A percentile compares a stretch with the other conserved stretches of the same genome.
These are phyloP conservation scores for Troglohyphantes excavatus DNA, from an alignment of 2,888 invertebrate species.

Conservation along the genomic window DNA sequence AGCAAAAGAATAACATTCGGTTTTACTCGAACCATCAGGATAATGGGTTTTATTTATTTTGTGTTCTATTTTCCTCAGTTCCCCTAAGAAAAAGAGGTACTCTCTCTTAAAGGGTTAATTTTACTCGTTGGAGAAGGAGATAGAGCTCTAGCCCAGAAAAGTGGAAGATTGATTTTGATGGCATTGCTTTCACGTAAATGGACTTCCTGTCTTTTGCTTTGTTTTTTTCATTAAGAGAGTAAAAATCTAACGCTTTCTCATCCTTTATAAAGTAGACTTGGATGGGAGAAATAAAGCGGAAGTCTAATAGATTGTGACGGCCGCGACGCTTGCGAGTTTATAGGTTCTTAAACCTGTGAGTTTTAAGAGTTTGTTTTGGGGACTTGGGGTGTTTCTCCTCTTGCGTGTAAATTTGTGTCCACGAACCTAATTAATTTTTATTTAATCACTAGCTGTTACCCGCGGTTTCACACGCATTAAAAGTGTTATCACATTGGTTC, in stretches of 20 bases:
- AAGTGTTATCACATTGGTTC: no score
- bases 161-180: constrained; percentile 69
- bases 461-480: no score
- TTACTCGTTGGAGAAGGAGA: constrained; percentile 51
- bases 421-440: no score
- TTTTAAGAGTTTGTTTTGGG: no score
- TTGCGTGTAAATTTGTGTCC: no score
- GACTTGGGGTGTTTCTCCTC: no score
- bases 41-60: constrained; percentile 72
- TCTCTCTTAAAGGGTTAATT: constrained; percentile 66
- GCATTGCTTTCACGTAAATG: constrained; percentile 62
- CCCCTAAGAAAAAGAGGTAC: constrained; percentile 30
- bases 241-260: constrained; percentile 32
- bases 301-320: constrained; percentile 20
- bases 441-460: no score
- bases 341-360: no score
- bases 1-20: constrained; percentile 13
- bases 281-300: not conserved
- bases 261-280: not conserved
- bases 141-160: constrained; percentile 33
- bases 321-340: not conserved
- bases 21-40: constrained; percentile 56
- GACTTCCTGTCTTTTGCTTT: constrained; percentile 31
- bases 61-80: constrained; percentile 29
- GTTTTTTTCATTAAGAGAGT: constrained; percentile 3